These are phyloP conservation scores for Sebastes iracundus DNA, from an alignment of 2,797 vertebrate genomes.

Conservation along the genomic window DNA sequence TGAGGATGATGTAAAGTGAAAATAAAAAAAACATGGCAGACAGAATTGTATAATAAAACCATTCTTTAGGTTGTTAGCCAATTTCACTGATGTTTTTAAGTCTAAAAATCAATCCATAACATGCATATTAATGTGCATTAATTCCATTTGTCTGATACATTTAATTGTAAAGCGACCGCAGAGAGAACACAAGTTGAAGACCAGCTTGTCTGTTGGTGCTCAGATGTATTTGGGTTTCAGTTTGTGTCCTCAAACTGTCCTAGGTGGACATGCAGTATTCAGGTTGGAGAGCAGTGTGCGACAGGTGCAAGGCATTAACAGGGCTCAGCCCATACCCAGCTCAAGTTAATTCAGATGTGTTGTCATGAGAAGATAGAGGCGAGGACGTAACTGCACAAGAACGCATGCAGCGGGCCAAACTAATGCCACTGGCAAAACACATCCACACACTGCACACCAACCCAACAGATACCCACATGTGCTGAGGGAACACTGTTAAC, in stretches of 20 bases:
- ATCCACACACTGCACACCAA: neutral
- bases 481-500: neutral
- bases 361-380: constrained; percentile 69
- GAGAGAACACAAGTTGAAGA: too few relatives aligned
- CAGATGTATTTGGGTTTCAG: neutral
- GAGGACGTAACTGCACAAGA: constrained; percentile 48
- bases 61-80: neutral
- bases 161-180: neutral
- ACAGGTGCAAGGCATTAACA: constrained; percentile 81
- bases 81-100: neutral
- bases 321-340: constrained; percentile 49
- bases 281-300: constrained; percentile 44
- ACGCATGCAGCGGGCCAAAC: constrained; percentile 43
- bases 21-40: neutral
- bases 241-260: constrained; percentile 69
- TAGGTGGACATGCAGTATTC: constrained; percentile 36
- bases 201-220: neutral
- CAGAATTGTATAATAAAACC: neutral
- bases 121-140: neutral
- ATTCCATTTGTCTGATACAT: neutral
- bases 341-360: constrained; percentile 71
- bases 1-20: neutral
- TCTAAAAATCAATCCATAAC: neutral
- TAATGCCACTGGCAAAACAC: constrained; percentile 22
- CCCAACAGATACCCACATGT: neutral